Evolutionary conservation across 2,113 vertebrate species (phyloP).

Genomic region (Rhinopithecus roxellana): DNA sequence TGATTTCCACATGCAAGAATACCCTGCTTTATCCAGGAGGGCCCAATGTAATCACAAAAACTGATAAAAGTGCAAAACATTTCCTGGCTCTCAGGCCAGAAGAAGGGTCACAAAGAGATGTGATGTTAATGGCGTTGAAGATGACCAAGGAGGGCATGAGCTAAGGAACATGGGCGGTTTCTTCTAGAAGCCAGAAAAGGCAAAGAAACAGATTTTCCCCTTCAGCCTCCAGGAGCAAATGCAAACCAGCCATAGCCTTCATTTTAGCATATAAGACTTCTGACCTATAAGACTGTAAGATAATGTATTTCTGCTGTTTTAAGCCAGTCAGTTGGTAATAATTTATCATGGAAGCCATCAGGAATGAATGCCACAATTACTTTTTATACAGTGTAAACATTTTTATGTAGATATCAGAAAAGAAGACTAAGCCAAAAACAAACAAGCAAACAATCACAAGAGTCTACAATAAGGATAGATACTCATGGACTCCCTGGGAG

Average conservation of each 20-base stretch:
- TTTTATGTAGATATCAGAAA: not conserved
- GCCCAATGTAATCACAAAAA: not conserved
- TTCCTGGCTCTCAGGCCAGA: not conserved
- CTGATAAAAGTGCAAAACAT: not conserved
- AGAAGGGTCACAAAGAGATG: not conserved
- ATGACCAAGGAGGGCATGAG: not conserved
- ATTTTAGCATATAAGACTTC: not conserved
- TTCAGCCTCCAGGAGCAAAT: not conserved
- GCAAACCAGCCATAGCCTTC: not conserved
- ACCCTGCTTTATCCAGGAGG: not conserved
- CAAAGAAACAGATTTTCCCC: not conserved
- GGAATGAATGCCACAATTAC: not conserved
- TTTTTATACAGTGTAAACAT: not conserved
- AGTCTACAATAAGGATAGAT: not conserved
- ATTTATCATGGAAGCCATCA: not conserved
- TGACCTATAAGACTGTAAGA: not conserved
- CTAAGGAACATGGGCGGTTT: not conserved
- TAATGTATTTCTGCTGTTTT: not conserved
- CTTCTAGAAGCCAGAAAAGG: not conserved
- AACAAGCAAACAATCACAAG: not conserved
- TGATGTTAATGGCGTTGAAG: not conserved
- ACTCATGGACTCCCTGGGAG: no score
- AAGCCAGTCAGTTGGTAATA: not conserved
- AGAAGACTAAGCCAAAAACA: not conserved
- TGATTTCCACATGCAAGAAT: not conserved